Evolutionary conservation across 2,797 vertebrate genomes (phyloP), one percentile per base, ranked within the genome.

Genomic region (Neoniphon sammara): DNA sequence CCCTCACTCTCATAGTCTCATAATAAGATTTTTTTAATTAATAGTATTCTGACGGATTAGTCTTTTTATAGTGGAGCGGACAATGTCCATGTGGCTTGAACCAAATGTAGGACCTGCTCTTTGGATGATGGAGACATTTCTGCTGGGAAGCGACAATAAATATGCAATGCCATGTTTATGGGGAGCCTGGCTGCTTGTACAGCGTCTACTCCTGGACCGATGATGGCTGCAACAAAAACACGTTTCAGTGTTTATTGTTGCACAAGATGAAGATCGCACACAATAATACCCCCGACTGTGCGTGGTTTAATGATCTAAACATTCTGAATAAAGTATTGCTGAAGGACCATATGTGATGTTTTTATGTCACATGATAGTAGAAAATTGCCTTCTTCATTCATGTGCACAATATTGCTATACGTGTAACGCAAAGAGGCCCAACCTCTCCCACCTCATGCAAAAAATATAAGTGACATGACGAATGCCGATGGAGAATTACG

Each of bases 381-480:
- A 39, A 36, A 70, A 70, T 55, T 1, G 9, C 4, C 7, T 53
- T 54, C 49, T 47, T 56, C 21, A 61, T 55, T 55, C 67, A 53
- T 71, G 63, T 73, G 69, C 75, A 12, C 20, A 57, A 42, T 68
- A 61, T 83, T 87, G 87, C 68, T 75, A 42, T 76, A 44, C 53
- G 47, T 67, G 73, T 46, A 81, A 55, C 83, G 66, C 85, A 8
- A 49, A 50, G 68, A 91, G 93, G 93, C 93, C 93, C 82, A 84
- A 88, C 89, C 91, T 92, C 86, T 92, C 88, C 89, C 87, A 82
- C 79, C 88, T 84, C 85, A 53, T 53, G 83, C 82, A 73, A 53
- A 77, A 62, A 77, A 78, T 75, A 83, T 23, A 87, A 86, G 87
- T 77, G 84, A 87, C 84, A 72, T 81, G 81, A 78, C 58, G 77